Percentiles rank a stretch among this genome's conserved stretches.
Evolutionary conservation across 2,888 invertebrate genomes (phyloP).

Genomic region (Thera obeliscata): DNA sequence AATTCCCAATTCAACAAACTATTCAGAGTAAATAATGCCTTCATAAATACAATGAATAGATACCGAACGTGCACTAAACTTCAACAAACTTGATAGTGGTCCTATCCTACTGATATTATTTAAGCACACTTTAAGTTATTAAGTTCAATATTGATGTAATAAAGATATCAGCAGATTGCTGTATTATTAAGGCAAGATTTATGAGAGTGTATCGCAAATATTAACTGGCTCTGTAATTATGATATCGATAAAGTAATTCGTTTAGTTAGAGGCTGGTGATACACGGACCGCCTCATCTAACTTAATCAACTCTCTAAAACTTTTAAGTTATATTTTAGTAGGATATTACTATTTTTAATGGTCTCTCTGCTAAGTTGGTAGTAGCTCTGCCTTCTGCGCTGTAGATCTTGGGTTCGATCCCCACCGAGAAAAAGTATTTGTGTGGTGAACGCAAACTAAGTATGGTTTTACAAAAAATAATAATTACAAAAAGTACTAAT

Average conservation of each 20-base stretch:
- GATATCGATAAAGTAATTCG: conserved; percentile 47
- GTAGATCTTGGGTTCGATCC: no score
- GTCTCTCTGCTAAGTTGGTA: no score
- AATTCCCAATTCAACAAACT: neutral
- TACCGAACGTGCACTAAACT: neutral
- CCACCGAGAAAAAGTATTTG: no score
- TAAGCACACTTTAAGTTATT: conserved; percentile 51
- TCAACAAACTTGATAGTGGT: conserved; percentile 17
- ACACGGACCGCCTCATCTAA: conserved; percentile 4
- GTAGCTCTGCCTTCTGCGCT: no score
- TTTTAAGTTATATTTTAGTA: no score
- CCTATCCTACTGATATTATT: conserved; percentile 17
- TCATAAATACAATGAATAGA: neutral
- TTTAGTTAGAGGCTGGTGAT: conserved; percentile 25
- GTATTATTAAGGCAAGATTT: conserved; percentile 68
- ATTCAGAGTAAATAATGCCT: neutral
- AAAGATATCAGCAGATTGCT: conserved; percentile 69
- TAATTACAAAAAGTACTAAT: no score
- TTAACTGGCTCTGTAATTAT: conserved; percentile 51
- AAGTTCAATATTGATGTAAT: conserved; percentile 67
- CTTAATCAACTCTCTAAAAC: no score
- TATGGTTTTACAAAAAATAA: no score
- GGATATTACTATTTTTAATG: no score
- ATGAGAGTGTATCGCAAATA: conserved; percentile 60
- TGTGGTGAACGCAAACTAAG: no score